These are phyloP conservation scores for Eupithecia dodoneata DNA, from an alignment of 2,888 invertebrate species.

Conservation along the genomic window DNA sequence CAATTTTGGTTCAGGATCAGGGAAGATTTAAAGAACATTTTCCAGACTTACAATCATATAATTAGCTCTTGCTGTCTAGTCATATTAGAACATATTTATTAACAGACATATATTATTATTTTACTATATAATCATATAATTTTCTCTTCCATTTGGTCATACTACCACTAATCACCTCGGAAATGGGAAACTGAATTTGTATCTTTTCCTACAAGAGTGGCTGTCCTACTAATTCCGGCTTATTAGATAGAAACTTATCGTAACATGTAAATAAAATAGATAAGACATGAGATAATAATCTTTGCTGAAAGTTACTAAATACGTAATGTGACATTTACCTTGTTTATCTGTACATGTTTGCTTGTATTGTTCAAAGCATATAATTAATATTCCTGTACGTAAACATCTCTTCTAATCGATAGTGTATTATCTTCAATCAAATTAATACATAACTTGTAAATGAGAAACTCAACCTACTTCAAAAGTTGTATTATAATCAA, in stretches of 20 bases:
- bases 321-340: neutral
- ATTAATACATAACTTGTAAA: neutral
- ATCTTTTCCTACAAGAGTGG: neutral
- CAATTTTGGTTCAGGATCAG: neutral
- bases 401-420: neutral
- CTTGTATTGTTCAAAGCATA: neutral
- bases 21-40: neutral
- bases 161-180: neutral
- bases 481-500: neutral
- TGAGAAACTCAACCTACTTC: neutral
- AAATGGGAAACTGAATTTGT: neutral
- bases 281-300: neutral
- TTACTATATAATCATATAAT: neutral
- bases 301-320: neutral
- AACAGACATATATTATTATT: neutral
- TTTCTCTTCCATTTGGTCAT: neutral
- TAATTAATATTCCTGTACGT: neutral
- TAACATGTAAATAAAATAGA: neutral
- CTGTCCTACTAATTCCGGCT: neutral
- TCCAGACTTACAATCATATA: no score
- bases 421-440: neutral
- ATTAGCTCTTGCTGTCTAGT: no score
- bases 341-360: neutral
- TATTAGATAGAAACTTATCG: slow-evolving; percentile 2
- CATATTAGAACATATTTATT: neutral